These are phyloP conservation scores for Chymomyza fuscimana DNA, from an alignment of 2,888 invertebrate species.

Conservation along the genomic window DNA sequence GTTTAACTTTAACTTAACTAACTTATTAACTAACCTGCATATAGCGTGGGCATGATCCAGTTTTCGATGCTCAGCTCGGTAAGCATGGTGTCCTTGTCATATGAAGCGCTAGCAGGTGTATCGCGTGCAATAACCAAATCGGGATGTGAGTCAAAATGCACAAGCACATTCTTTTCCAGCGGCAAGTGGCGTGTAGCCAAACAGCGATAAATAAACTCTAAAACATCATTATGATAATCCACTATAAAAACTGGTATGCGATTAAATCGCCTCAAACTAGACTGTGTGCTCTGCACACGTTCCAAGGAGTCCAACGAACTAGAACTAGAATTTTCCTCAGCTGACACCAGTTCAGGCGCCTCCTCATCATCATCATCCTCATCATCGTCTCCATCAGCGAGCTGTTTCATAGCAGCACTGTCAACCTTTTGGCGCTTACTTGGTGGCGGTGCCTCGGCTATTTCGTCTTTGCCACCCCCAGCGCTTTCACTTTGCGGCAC, in stretches of 20 bases:
- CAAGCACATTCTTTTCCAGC: slow-evolving; percentile 85
- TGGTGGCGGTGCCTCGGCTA: slow-evolving; percentile 48
- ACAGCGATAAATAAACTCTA: slow-evolving; percentile 88
- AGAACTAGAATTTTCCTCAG: neutral
- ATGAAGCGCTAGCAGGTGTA: slow-evolving; percentile 87
- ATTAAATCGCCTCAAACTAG: slow-evolving; percentile 61
- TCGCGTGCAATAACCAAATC: slow-evolving; percentile 91
- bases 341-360: slow-evolving; percentile 41
- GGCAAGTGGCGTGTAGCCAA: slow-evolving; percentile 91
- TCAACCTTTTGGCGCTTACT: slow-evolving; percentile 46
- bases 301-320: slow-evolving; percentile 18
- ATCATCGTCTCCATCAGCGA: slow-evolving; percentile 1
- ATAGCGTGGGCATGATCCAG: slow-evolving; percentile 94
- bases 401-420: neutral
- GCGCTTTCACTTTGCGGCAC: slow-evolving; percentile 62
- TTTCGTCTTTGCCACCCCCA: slow-evolving; percentile 17
- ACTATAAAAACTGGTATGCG: slow-evolving; percentile 88
- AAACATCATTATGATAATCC: slow-evolving; percentile 89
- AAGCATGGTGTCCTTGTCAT: slow-evolving; percentile 86
- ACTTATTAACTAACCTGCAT: slow-evolving; percentile 82
- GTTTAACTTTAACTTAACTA: too few relatives aligned
- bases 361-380: slow-evolving; percentile 17
- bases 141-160: slow-evolving; percentile 96
- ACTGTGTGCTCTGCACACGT: slow-evolving; percentile 52
- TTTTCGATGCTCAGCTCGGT: slow-evolving; percentile 92